phyloP scores from a whole-genome alignment of 2,797 vertebrate genomes.

The Saguinus oedipus region DNA sequence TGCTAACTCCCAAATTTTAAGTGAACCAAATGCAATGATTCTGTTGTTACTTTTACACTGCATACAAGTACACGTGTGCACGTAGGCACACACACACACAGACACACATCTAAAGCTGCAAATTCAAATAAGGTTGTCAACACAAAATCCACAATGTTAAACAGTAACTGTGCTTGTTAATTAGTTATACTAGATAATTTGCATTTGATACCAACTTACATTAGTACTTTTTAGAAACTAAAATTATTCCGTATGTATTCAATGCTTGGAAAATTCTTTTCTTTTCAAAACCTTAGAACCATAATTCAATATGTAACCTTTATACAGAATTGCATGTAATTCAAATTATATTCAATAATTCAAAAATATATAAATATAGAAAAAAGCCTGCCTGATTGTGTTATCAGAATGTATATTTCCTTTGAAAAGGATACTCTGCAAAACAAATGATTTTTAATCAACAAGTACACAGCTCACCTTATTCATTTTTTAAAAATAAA shows the following conservation, averaged over 20 bases:
- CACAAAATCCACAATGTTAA: conserved; percentile 50
- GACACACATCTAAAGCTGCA: conserved; percentile 2
- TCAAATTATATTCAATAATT: conserved; percentile 34
- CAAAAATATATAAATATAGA: conserved; percentile 36
- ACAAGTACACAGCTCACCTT: background rate
- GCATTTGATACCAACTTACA: conserved; percentile 42
- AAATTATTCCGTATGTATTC: conserved; percentile 44
- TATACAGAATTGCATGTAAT: conserved; percentile 40
- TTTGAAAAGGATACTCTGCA: conserved; percentile 33
- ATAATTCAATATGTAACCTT: conserved; percentile 16
- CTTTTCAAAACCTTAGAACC: conserved; percentile 33
- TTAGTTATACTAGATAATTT: conserved; percentile 55
- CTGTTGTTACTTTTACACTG: background rate
- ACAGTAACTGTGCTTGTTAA: conserved; percentile 18
- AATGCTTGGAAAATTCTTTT: conserved; percentile 36
- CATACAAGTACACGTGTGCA: background rate
- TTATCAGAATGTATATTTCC: conserved; percentile 46
- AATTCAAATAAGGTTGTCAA: conserved; percentile 38
- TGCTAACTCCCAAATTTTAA: conserved; percentile 52
- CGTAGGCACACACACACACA: background rate
- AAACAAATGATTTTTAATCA: conserved; percentile 37
- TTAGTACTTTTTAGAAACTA: conserved; percentile 39
- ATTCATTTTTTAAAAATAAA: conserved; percentile 47
- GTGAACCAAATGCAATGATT: conserved; percentile 39
- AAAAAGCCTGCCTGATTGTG: conserved; percentile 52